Base-by-base conservation (phyloP, 2,113 vertebrate genomes). In the Oncorhynchus tshawytscha region DNA sequence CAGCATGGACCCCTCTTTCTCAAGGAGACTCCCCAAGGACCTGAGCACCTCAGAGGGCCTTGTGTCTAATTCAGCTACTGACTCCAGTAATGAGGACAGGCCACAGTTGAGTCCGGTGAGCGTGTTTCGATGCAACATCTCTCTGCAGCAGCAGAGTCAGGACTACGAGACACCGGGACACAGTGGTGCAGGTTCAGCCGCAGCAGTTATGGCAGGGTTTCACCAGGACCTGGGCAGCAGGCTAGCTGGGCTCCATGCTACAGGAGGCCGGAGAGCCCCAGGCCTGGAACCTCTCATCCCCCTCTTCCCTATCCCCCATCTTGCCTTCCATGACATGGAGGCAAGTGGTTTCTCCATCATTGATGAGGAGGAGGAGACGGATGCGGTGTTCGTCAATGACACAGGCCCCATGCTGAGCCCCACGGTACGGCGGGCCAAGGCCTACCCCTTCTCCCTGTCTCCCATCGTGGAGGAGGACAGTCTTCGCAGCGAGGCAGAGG, bases 361-460 rank as follows among this genome's bases (percentile, higher is more conserved):
- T 25, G 76, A 67, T 1, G 84, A 86, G 65, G 88, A 89, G 67
- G 86, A 89, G 51, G 88, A 89, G 71, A 73, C 70, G 2, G 88
- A 88, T 13, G 20, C 82, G 0, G 81, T 88, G 74, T 89, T 87
- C 24, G 78, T 87, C 18, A 86, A 87, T 5, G 86, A 88, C 71
- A 83, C 72, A 0, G 84, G 84, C 20, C 73, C 81, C 27, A 34
- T 80, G 64, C 72, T 84, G 67, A 86, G 86, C 70, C 86, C 84
- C 3, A 71, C 76, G 2, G 31, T 67, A 1, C 72, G 84, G 1
- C 75, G 86, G 48, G 67, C 66, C 25, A 87, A 81, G 71, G 45
- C 34, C 1, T 89, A 89, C 54, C 88, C 88, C 15, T 87, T 85
- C 73, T 87, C 86, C n/a, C 73, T 89, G n/a, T 89, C 88, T 0